phyloP scores from a whole-genome alignment of 2,888 invertebrate genomes.

The Mimumesa dahlbomi region DNA sequence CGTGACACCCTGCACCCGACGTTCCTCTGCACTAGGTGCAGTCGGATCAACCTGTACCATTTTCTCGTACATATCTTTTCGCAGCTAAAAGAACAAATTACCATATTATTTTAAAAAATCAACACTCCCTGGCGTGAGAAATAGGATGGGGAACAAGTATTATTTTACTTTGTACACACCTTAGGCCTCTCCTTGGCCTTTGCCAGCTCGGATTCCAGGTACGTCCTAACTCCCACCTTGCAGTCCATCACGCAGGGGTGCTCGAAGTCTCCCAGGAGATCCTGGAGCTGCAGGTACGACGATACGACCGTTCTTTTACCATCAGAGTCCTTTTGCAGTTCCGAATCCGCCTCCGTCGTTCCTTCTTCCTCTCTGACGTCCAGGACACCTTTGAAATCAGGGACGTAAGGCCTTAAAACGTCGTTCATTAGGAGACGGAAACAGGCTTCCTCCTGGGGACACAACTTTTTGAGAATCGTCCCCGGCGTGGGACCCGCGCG shows the following conservation, averaged over 20 bases:
- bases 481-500: conserved; percentile 96
- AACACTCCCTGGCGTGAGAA: too few relatives aligned
- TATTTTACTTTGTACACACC: too few relatives aligned
- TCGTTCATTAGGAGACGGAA: conserved; percentile 94
- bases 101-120: not conserved
- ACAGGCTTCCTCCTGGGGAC: conserved; percentile 93
- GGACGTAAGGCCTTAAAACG: conserved; percentile 92
- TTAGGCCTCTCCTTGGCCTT: conserved; percentile 98
- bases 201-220: conserved; percentile 95
- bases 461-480: conserved; percentile 95
- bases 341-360: conserved; percentile 46
- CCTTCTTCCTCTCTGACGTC: conserved; percentile 77
- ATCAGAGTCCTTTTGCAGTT: conserved; percentile 44
- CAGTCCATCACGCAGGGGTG: conserved; percentile 98
- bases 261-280: conserved; percentile 93
- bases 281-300: conserved; percentile 94
- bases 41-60: conserved; percentile 96
- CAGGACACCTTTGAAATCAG: conserved; percentile 92
- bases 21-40: conserved; percentile 95
- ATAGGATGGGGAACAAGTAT: too few relatives aligned
- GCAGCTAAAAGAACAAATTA: conserved; percentile 58
- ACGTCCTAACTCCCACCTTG: conserved; percentile 96
- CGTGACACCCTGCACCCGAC: conserved; percentile 93
- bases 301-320: conserved; percentile 65
- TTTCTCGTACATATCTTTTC: conserved; percentile 97